A percentile compares a stretch with the other conserved stretches of the same genome.
These are phyloP conservation scores for Myopa testacea DNA, from an alignment of 2,888 invertebrate genomes.

Conservation along the genomic window DNA sequence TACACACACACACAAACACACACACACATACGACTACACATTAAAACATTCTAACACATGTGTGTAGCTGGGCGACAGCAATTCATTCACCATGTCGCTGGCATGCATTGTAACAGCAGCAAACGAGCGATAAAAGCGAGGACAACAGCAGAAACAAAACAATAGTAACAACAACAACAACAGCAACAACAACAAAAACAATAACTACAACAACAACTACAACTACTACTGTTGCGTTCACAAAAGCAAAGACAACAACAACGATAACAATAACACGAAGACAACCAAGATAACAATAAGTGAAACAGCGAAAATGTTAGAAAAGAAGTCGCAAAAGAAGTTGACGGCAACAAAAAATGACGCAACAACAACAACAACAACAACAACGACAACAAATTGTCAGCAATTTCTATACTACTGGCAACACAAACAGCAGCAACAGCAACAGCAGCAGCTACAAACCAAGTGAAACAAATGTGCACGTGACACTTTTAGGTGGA, in stretches of 20 bases:
- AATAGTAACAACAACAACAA: conserved; percentile 8
- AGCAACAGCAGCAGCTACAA: conserved; percentile 10
- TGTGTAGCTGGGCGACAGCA: conserved; percentile 34
- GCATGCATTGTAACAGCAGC: conserved; percentile 38
- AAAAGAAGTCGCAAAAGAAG: conserved; percentile 25
- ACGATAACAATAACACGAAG: background rate
- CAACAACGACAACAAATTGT: conserved; percentile 4
- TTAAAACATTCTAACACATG: background rate
- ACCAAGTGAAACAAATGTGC: conserved; percentile 58
- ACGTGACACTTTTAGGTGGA: conserved; percentile 62
- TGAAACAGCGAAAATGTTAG: conserved; percentile 7
- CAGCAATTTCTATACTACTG: background rate
- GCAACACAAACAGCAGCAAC: conserved; percentile 23
- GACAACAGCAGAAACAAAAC: conserved; percentile 4
- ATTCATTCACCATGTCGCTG: conserved; percentile 51
- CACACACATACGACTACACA: conserved; percentile 17
- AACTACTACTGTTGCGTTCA: background rate
- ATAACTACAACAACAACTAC: conserved; percentile 6
- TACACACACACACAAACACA: conserved; percentile 8
- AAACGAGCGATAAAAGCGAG: conserved; percentile 38
- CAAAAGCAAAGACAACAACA: background rate
- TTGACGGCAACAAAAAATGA: conserved; percentile 4
- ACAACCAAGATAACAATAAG: background rate
- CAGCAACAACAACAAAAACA: conserved; percentile 3
- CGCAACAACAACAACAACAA: conserved; percentile 19